phyloP scores from a whole-genome alignment of 2,888 invertebrate species.

The Dryomyza anilis region DNA sequence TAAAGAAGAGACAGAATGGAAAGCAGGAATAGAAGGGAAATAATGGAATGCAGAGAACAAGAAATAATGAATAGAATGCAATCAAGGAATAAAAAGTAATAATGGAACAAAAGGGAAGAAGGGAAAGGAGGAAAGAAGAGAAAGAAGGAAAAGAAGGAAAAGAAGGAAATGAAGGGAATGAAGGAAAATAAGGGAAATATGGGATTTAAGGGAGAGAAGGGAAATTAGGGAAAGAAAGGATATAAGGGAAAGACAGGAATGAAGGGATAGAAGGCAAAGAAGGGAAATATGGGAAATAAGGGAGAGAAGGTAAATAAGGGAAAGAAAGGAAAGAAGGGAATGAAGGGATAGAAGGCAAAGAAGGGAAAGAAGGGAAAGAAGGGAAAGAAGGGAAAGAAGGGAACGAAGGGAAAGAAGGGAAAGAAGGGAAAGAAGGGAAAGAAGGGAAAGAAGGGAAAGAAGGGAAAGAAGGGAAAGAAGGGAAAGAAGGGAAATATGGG shows the following conservation, averaged over 20 bases:
- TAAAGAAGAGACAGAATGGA: neutral
- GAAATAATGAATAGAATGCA: neutral
- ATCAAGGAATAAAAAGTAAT: neutral
- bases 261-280: neutral
- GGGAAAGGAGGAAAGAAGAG: neutral
- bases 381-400: too few species aligned
- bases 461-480: neutral
- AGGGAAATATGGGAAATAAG: neutral
- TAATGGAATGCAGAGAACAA: neutral
- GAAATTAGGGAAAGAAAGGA: neutral
- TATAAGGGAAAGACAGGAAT: neutral
- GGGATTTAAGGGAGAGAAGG: neutral
- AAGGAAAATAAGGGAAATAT: neutral
- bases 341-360: neutral
- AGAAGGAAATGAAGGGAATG: neutral
- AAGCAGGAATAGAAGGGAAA: neutral
- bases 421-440: too few species aligned
- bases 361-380: neutral
- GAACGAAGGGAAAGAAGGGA: neutral
- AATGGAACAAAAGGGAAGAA: neutral
- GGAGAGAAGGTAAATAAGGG: neutral
- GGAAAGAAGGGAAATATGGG: neutral
- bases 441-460: neutral
- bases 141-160: neutral
- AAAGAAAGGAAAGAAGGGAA: neutral